Conservation (phyloP, 2,113 vertebrate species). For the Callithrix jacchus region DNA sequence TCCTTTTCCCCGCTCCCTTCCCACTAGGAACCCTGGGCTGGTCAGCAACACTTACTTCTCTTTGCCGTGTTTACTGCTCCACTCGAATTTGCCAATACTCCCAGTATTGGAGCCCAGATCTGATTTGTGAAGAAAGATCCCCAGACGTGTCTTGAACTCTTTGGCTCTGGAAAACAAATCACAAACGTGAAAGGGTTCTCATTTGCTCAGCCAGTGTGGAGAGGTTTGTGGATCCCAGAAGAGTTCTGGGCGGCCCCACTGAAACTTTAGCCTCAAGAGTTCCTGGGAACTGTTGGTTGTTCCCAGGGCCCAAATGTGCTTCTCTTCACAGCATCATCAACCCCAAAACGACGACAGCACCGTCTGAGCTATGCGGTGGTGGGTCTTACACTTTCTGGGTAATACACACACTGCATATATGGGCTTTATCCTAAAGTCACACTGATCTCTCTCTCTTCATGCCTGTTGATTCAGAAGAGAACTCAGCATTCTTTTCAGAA, state of each 20-base stretch:
- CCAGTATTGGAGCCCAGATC: slow-evolving; percentile 78
- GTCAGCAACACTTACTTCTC: slow-evolving; percentile 74
- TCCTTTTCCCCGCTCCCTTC: neutral
- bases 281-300: neutral
- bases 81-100: slow-evolving; percentile 74
- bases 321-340: neutral
- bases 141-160: slow-evolving; percentile 90
- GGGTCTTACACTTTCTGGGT: neutral
- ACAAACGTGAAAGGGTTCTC: neutral
- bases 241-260: neutral
- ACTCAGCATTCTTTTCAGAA: neutral
- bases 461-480: neutral
- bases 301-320: neutral
- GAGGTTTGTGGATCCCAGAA: neutral
- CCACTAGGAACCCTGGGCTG: neutral
- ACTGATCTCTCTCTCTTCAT: neutral
- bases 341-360: neutral
- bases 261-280: neutral
- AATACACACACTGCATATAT: neutral
- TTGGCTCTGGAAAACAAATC: slow-evolving; percentile 88
- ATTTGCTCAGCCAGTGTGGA: neutral
- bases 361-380: neutral
- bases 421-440: neutral
- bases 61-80: slow-evolving; percentile 77
- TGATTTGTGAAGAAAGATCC: slow-evolving; percentile 89